These are phyloP conservation scores for Synanthedon vespiformis DNA, from an alignment of 2,888 invertebrate species.

Conservation along the genomic window DNA sequence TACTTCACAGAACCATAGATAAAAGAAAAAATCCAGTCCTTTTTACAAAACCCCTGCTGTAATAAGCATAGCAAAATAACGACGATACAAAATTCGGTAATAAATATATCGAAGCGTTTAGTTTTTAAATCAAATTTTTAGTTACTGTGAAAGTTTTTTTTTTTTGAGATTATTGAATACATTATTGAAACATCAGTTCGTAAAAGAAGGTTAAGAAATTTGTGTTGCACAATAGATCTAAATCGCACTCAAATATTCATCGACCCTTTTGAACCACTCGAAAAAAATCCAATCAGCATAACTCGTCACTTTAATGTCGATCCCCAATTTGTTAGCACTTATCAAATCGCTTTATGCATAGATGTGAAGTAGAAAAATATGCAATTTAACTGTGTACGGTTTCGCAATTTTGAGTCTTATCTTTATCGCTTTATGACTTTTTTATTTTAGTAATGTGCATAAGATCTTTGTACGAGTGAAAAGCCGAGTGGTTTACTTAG, in stretches of 20 bases:
- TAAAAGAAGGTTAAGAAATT: too few relatives aligned
- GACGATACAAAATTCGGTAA: background rate
- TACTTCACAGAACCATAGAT: too few relatives aligned
- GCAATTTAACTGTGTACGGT: conserved; percentile 4
- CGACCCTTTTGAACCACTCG: conserved; percentile 54
- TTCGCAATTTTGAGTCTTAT: conserved; percentile 37
- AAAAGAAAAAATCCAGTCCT: too few relatives aligned
- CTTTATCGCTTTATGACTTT: conserved; percentile 24
- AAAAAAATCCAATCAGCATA: conserved; percentile 70
- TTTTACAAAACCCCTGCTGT: background rate
- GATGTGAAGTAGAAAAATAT: conserved; percentile 45
- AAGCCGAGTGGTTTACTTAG: conserved; percentile 64
- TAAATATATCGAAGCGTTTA: background rate
- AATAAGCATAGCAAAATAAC: background rate
- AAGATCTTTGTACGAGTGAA: conserved; percentile 42
- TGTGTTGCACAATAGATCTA: background rate
- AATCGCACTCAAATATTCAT: conserved; percentile 64
- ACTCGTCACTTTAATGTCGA: conserved; percentile 66
- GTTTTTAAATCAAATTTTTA: too few relatives aligned
- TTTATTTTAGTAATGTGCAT: conserved; percentile 41
- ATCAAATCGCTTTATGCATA: conserved; percentile 65
- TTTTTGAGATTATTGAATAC: too few relatives aligned
- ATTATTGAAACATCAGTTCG: too few relatives aligned
- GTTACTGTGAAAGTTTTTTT: too few relatives aligned
- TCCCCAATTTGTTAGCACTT: conserved; percentile 64